Evolutionary conservation across 2,888 invertebrate genomes (phyloP).

Genomic region (Drosophila fulvimacula): DNA sequence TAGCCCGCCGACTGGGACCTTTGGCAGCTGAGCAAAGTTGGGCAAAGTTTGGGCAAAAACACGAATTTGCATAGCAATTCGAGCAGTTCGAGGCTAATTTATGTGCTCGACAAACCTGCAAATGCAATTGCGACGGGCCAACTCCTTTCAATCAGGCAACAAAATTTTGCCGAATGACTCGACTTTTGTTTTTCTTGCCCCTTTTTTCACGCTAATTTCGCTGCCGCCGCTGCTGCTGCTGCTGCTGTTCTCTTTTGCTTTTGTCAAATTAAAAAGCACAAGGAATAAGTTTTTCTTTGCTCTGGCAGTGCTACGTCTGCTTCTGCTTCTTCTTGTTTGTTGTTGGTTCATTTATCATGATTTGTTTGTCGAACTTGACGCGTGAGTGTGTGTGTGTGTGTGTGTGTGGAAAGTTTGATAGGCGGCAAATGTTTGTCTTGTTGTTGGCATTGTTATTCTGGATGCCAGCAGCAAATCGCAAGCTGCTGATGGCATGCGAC

Average conservation of each 20-base stretch:
- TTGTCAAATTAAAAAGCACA: conserved; percentile 77
- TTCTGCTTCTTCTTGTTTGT: conserved; percentile 63
- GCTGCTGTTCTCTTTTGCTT: conserved; percentile 51
- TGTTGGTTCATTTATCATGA: conserved; percentile 81
- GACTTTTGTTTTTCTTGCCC: conserved; percentile 62
- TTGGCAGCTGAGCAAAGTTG: conserved; percentile 9
- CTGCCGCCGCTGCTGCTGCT: neutral
- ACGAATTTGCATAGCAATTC: conserved; percentile 22
- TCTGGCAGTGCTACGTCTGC: conserved; percentile 18
- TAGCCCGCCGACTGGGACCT: neutral
- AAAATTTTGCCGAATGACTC: conserved; percentile 4
- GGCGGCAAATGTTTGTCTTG: conserved; percentile 74
- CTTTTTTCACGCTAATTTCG: conserved; percentile 68
- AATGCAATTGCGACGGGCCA: neutral
- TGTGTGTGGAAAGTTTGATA: conserved; percentile 61
- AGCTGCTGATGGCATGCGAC: conserved; percentile 66
- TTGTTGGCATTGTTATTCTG: conserved; percentile 57
- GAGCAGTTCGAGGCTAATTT: conserved; percentile 14
- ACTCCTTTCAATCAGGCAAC: conserved; percentile 71
- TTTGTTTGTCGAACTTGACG: conserved; percentile 79
- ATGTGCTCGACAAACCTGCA: conserved; percentile 11
- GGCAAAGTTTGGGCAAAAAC: neutral
- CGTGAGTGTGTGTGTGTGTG: conserved; percentile 18
- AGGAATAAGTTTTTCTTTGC: conserved; percentile 62
- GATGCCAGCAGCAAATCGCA: conserved; percentile 74